Conservation (phyloP, 2,888 invertebrate species). For the Heliconius hortense region DNA sequence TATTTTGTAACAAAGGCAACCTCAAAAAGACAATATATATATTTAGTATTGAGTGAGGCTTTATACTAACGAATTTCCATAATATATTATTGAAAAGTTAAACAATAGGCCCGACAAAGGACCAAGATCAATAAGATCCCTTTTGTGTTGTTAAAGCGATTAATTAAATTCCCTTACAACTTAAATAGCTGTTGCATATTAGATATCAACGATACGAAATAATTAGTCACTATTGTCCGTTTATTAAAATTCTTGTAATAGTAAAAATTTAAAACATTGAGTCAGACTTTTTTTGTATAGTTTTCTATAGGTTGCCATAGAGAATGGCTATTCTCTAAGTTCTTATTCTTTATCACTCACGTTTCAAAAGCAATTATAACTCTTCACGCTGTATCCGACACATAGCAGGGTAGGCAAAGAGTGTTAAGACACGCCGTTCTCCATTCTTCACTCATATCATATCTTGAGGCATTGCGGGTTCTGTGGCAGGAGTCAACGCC, state of each 20-base stretch:
- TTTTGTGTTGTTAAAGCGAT: constrained; percentile 16
- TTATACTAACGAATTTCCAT: background rate
- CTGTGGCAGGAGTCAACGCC: background rate
- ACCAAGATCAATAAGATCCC: constrained; percentile 17
- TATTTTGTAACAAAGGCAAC: too few species aligned
- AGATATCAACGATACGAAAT: background rate
- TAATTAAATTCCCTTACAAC: constrained; percentile 17
- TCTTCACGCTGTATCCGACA: too few species aligned
- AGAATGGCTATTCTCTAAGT: too few species aligned
- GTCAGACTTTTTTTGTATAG: background rate
- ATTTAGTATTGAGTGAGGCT: background rate
- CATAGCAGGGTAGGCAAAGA: too few species aligned
- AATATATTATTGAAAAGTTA: constrained; percentile 11
- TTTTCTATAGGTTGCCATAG: too few species aligned
- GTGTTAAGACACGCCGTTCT: too few species aligned
- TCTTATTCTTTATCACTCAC: too few species aligned
- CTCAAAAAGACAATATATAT: background rate
- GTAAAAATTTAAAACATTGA: background rate
- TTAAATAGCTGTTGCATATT: constrained; percentile 13
- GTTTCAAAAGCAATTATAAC: too few species aligned
- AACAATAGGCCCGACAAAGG: constrained; percentile 19
- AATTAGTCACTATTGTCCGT: background rate
- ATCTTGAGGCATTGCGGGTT: too few species aligned
- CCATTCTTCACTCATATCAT: too few species aligned
- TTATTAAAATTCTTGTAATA: background rate